Evolutionary conservation across 1,140 invertebrate genomes (phyloP), one percentile per base, ranked within the genome.

Genomic region (Hermetia illucens): DNA sequence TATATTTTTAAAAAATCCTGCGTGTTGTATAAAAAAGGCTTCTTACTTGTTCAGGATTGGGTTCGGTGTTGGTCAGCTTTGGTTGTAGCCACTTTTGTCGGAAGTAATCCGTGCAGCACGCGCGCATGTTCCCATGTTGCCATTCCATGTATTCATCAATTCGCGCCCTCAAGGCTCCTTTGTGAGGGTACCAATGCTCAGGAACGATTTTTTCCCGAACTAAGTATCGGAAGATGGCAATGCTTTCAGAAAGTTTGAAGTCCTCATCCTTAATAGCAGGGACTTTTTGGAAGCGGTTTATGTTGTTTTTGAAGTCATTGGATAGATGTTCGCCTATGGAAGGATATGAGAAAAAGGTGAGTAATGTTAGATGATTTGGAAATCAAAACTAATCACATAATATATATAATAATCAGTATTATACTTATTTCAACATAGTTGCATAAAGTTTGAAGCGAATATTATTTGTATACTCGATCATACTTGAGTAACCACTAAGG

Each of bases 101-200:
- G 46, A 86, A 86, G 49, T 77, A 82, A 53, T 76, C 64, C 8
- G 75, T 66, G 51, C 75, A 80, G 46, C 70, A 62, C 1, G 73
- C 46, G 43, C 83, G 65, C 1, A 77, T 70, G 44, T 83, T 83
- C 6, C 74, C 50, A 54, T 92, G 86, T 44, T 92, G 86, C 85
- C 85, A 93, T 57, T 84, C 77, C 25, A 89, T 58, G 49, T 79
- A 92, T 58, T 91, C 84, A 49, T 91, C 82, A 10, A 89, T 74
- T 41, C 65, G 64, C 1, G 84, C 82, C 51, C 75, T 73, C 12
- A 58, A 46, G 43, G 77, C 63, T 10, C 62, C 67, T 29, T 82
- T 72, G 32, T 64, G 65, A 4, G 85, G 84, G 61, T 83, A 91
- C 73, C 76, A 83, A 36, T 79, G 66, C 47, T 82, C 72, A 12